Base-by-base conservation (phyloP, 1,140 invertebrate genomes). In the Drosophila sproati region DNA sequence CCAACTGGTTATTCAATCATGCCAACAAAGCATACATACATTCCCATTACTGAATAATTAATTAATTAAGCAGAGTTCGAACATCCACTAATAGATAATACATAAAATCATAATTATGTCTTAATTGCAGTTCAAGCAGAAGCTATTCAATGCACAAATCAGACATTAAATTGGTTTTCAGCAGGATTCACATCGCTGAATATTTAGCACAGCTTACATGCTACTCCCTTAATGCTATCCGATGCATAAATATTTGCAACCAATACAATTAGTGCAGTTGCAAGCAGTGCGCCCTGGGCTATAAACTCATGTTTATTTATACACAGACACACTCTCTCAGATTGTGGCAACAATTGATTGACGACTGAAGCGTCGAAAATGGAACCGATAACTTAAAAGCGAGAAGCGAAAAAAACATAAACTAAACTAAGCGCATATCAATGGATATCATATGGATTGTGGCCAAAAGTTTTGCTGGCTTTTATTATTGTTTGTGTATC, bases 281-380 rank as follows among this genome's bases (percentile, higher is more conserved):
- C 35, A 29, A 50, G 66, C 45, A 28, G 48, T 41, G 34, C 2
- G 43, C 66, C 59, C 66, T 70, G 51, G 59, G 57, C 55, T 63
- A 78, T 78, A 86, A 86, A 45, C 51, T 61, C 80, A 79, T 83
- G 77, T 79, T 68, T 82, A 82, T 83, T 83, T 61, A 79, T 76
- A 51, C 28, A 32, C 66, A 34, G n/a, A n/a, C 12, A 34, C 8
- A 45, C 41, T 39, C 34, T 2, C 10, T 20, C 8, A 5, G 3
- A 41, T 2, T 41, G 39, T n/a, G 32, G 55, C n/a, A 41, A 51
- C 52, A 61, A 82, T 82, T 77, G 73, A 80, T 83, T 47, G 50
- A 20, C 50, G 20, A 43, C 56, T 20, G 41, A 12, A 48, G 50
- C 54, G 37, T 7, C 1, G 31, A 31, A 57, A 43, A 56, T 28